phyloP scores from a whole-genome alignment of 2,888 invertebrate species.

The Arctia plantaginis region DNA sequence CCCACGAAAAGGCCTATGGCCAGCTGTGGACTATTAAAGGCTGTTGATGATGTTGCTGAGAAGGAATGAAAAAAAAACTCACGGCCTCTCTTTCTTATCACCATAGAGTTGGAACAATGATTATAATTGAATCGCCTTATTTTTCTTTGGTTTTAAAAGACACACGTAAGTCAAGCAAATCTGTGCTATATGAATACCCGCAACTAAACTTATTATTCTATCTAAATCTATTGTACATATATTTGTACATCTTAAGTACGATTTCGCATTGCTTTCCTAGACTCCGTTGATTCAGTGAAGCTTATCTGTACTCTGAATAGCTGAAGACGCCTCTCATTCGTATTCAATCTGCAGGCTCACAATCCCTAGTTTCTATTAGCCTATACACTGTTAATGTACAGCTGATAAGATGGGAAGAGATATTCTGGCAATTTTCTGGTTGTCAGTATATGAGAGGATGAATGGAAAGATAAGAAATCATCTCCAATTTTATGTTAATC shows the following conservation, averaged over 20 bases:
- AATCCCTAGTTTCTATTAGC: conserved; percentile 29
- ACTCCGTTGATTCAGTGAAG: conserved; percentile 27
- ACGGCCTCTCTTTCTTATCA: too few relatives aligned
- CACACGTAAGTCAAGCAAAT: background rate
- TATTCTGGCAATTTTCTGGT: conserved; percentile 1
- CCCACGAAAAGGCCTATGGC: too few relatives aligned
- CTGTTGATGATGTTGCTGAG: too few relatives aligned
- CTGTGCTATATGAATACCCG: background rate
- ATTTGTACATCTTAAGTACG: conserved; percentile 8
- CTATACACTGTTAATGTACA: conserved; percentile 20
- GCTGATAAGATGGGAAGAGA: conserved; percentile 8
- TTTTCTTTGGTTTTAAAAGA: background rate
- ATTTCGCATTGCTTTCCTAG: conserved; percentile 35
- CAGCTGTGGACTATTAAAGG: too few relatives aligned
- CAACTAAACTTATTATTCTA: background rate
- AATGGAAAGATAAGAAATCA: conserved; percentile 6
- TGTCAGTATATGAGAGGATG: background rate
- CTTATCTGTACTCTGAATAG: conserved; percentile 43
- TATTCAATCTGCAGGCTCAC: conserved; percentile 46
- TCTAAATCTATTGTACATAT: background rate
- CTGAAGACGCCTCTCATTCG: conserved; percentile 40
- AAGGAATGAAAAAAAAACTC: too few relatives aligned
- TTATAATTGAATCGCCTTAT: background rate
- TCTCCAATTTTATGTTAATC: background rate
- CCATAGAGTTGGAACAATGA: too few relatives aligned